Conservation (phyloP, 2,888 invertebrate species). For the Philaethria dido region DNA sequence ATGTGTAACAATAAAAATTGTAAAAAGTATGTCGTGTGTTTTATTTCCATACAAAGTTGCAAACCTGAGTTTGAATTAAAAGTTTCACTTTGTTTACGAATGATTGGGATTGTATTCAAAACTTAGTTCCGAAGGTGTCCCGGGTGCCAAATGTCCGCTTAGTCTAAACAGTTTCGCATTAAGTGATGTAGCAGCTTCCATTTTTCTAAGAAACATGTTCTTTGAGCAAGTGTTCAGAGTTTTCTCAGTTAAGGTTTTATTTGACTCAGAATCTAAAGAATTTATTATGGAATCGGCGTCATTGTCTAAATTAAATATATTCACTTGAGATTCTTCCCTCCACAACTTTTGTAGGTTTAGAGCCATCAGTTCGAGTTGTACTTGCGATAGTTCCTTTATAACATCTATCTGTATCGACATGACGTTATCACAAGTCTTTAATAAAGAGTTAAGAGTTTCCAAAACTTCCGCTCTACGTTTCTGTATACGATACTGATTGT, state of each 20-base stretch:
- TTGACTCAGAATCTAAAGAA: conserved; percentile 68
- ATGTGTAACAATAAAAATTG: conserved; percentile 23
- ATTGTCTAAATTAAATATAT: conserved; percentile 64
- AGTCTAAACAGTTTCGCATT: conserved; percentile 70
- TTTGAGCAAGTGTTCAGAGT: conserved; percentile 67
- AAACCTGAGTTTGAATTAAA: neutral
- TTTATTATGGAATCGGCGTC: conserved; percentile 74
- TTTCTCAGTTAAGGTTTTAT: conserved; percentile 71
- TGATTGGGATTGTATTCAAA: conserved; percentile 44
- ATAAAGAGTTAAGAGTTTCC: conserved; percentile 81
- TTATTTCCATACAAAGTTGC: neutral
- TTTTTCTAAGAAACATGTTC: conserved; percentile 72
- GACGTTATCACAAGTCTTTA: conserved; percentile 76
- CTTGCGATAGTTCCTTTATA: conserved; percentile 84
- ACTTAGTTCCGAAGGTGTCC: conserved; percentile 66
- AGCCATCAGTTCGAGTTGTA: conserved; percentile 85
- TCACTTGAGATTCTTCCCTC: conserved; percentile 76
- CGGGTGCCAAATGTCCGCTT: conserved; percentile 63
- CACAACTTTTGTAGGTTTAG: conserved; percentile 84
- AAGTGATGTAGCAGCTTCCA: conserved; percentile 74
- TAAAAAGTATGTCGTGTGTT: conserved; percentile 7
- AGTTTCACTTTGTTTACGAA: neutral
- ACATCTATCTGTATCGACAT: conserved; percentile 82
- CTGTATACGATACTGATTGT: conserved; percentile 84
- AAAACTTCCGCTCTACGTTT: conserved; percentile 84